Evolutionary conservation across 2,888 invertebrate genomes (phyloP).

Genomic region (Gordius sp.): DNA sequence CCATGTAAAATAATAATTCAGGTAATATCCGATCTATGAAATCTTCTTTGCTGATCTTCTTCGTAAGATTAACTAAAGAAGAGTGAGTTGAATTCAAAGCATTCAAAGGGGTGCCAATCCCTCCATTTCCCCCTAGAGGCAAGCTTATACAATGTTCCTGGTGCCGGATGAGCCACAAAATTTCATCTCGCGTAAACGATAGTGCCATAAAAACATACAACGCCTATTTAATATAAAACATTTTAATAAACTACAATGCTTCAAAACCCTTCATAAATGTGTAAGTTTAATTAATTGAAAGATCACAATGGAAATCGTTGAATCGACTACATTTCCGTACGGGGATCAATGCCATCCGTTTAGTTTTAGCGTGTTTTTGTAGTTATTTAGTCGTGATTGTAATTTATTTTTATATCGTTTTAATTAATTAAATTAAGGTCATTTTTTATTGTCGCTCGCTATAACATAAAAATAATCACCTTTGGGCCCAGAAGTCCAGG

Average conservation of each 20-base stretch:
- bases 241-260: background rate
- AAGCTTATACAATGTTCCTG: constrained; percentile 87
- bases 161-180: constrained; percentile 75
- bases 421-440: too few relatives aligned
- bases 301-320: too few relatives aligned
- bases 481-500: constrained; percentile 90
- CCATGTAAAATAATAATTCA: constrained; percentile 86
- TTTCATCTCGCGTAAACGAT: constrained; percentile 79
- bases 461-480: constrained; percentile 24
- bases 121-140: too few relatives aligned
- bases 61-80: constrained; percentile 49
- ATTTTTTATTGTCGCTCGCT: constrained; percentile 8
- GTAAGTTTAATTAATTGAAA: too few relatives aligned
- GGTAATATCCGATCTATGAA: constrained; percentile 65
- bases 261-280: background rate
- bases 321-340: too few relatives aligned
- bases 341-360: too few relatives aligned
- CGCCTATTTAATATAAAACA: constrained; percentile 2
- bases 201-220: constrained; percentile 81
- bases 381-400: too few relatives aligned
- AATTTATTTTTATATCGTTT: too few relatives aligned
- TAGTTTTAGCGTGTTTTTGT: too few relatives aligned
- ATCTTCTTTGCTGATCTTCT: constrained; percentile 44
- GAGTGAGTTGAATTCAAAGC: constrained; percentile 46
- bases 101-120: too few relatives aligned